Base-by-base conservation (phyloP, 2,797 vertebrate species). In the Onychomys leucogaster region DNA sequence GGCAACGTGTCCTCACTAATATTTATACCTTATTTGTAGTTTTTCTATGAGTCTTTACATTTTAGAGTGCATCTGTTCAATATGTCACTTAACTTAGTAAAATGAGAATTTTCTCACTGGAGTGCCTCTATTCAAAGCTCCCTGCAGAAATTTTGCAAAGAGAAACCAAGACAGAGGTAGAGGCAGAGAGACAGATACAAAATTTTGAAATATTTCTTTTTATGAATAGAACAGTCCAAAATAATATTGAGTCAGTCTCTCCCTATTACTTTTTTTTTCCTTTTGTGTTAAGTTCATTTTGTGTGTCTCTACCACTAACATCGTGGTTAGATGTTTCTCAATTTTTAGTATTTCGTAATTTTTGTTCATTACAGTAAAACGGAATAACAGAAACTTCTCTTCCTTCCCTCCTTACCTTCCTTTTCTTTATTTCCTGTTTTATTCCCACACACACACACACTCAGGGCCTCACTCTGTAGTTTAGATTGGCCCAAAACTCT, bases 241-340 rank as follows among this genome's bases (percentile, higher is more conserved):
- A 67, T 14, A 61, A 43, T 27, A 55, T 23, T 77, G 34, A n/a
- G 13, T 67, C 23, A 41, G 0, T 87, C n/a, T 73, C 14, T 41
- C 23, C 7, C 14, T 34, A 29, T 29, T 10, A n/a, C 8, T 85
- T 67, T 80, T 43, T 61, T 67, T 52, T 3, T n/a, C n/a, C 55
- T 87, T 94, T 78, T 87, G 41, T 32, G 6, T 82, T 82, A 81
- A 90, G 23, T 52, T 19, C 73, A 25, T 67, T 89, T 89, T 85
- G 32, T 49, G 12, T 82, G 77, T 80, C 32, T 41, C 37, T 43
- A 25, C 27, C 5, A 17, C 21, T n/a, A 23, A 82, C 73, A 16
- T 41, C 10, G 13, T 75, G 17, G 6, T 76, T 23, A 59, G 57
- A 76, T 32, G 65, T 49, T 85, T 89, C 29, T 63, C 52, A 46